Conservation (phyloP, 2,113 vertebrate genomes). For the Rhegmatorhina hoffmannsi region DNA sequence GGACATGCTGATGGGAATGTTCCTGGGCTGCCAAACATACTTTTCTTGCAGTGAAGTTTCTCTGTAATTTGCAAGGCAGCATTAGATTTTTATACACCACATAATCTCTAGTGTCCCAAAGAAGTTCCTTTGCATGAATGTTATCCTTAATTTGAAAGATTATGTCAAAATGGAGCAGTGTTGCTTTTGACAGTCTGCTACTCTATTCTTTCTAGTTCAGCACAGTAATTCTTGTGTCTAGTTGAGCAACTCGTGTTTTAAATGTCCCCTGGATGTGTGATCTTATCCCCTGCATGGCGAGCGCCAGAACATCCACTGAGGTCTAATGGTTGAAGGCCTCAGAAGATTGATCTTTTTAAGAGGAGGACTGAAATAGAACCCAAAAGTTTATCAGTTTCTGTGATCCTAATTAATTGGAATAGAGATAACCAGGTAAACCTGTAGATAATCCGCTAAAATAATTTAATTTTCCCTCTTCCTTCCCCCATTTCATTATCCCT, state of each 20-base stretch:
- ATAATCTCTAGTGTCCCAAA: background rate
- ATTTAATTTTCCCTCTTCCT: background rate
- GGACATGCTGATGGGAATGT: background rate
- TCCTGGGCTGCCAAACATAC: background rate
- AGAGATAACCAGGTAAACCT: background rate
- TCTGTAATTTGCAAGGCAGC: background rate
- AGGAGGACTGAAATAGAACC: background rate
- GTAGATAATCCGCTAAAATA: background rate
- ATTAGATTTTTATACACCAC: background rate
- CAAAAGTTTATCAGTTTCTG: background rate
- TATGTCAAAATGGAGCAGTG: background rate
- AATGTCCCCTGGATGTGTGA: background rate
- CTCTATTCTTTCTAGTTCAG: background rate
- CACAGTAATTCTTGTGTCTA: background rate
- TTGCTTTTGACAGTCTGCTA: background rate
- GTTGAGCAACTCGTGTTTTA: background rate
- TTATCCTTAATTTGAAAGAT: background rate
- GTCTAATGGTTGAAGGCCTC: background rate
- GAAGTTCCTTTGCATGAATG: background rate
- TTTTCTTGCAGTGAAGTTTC: background rate
- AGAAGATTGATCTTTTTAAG: background rate
- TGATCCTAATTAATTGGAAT: background rate
- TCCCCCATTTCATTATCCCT: background rate
- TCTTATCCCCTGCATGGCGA: background rate
- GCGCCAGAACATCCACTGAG: background rate